Percentiles rank a stretch among this genome's conserved stretches.
phyloP scores from a whole-genome alignment of 2,797 vertebrate genomes.

The Rhinophrynus dorsalis region DNA sequence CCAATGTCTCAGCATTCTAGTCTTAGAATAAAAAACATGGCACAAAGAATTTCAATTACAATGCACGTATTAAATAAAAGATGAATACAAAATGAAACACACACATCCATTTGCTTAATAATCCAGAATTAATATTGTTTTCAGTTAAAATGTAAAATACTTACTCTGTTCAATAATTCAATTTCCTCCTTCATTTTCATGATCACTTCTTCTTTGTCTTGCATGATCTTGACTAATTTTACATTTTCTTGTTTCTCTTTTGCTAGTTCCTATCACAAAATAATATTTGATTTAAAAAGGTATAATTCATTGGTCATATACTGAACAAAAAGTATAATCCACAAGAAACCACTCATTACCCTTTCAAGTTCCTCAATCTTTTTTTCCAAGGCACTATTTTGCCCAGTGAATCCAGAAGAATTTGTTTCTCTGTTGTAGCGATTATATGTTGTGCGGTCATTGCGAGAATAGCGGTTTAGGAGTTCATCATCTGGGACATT shows the following conservation, averaged over 20 bases:
- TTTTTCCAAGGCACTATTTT: constrained; percentile 76
- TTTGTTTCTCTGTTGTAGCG: constrained; percentile 75
- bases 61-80: no score
- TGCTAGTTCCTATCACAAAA: constrained; percentile 78
- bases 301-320: neutral
- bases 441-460: constrained; percentile 68
- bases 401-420: constrained; percentile 61
- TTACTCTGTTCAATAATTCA: constrained; percentile 94
- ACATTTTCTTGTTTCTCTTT: constrained; percentile 86
- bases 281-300: constrained; percentile 7
- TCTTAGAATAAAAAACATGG: no score
- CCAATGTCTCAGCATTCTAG: no score
- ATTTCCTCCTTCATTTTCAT: constrained; percentile 94
- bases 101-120: no score
- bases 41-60: no score
- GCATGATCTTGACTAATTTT: constrained; percentile 77
- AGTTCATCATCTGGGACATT: constrained; percentile 79
- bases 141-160: no score
- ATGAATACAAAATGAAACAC: no score
- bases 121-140: no score
- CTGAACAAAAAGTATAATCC: neutral
- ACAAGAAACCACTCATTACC: constrained; percentile 62
- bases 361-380: constrained; percentile 93
- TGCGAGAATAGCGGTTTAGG: constrained; percentile 65
- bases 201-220: constrained; percentile 93